Evolutionary conservation across 2,113 vertebrate species (phyloP).

Genomic region (Lutjanus erythropterus): DNA sequence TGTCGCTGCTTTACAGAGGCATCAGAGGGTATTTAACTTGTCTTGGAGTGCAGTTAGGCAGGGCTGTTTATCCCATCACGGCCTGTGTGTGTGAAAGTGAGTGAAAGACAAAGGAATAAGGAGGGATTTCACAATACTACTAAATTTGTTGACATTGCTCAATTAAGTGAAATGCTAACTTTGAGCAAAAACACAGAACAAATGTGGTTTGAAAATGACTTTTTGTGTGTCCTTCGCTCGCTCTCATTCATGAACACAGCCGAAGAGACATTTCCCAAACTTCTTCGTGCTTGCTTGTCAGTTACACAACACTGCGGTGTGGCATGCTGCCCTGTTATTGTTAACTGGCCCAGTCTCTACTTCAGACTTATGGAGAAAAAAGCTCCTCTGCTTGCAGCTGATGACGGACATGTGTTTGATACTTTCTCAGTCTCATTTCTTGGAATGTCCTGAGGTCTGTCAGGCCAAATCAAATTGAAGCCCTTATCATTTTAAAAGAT

Average conservation of each 20-base stretch:
- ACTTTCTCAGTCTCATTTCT: constrained; percentile 41
- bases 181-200: constrained; percentile 56
- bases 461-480: constrained; percentile 39
- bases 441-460: constrained; percentile 33
- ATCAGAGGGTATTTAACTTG: constrained; percentile 44
- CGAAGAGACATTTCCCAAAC: constrained; percentile 48
- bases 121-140: constrained; percentile 64
- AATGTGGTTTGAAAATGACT: constrained; percentile 58
- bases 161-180: constrained; percentile 49
- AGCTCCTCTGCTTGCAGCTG: constrained; percentile 35
- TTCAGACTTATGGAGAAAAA: constrained; percentile 41
- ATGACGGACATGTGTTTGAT: constrained; percentile 60
- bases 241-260: constrained; percentile 60
- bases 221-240: constrained; percentile 42
- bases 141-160: constrained; percentile 48
- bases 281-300: constrained; percentile 58
- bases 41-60: constrained; percentile 20
- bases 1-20: constrained; percentile 41
- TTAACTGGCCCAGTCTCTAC: constrained; percentile 50
- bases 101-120: constrained; percentile 36
- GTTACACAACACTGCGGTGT: constrained; percentile 78
- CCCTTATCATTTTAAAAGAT: constrained; percentile 24
- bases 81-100: constrained; percentile 40
- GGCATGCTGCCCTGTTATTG: constrained; percentile 74
- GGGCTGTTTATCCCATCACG: constrained; percentile 49